phyloP scores from a whole-genome alignment of 2,113 vertebrate genomes.

The Lipophrys pholis region DNA sequence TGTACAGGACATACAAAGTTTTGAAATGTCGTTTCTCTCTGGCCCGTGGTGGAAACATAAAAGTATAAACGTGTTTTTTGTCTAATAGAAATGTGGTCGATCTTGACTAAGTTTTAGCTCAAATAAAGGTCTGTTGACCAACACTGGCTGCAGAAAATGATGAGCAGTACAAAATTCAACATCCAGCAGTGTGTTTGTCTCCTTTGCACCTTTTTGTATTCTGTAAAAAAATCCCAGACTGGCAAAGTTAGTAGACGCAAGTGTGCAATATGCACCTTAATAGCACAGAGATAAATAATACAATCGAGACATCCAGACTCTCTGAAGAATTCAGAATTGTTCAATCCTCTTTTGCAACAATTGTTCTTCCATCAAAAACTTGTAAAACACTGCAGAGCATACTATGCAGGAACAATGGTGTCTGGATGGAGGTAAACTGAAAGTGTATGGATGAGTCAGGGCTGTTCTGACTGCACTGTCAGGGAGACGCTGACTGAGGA shows the following conservation, averaged over 20 bases:
- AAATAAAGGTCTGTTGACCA: no score
- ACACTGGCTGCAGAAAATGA: neutral
- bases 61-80: no score
- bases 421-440: neutral
- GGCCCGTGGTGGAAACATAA: no score
- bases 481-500: slow-evolving; percentile 74
- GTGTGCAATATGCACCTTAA: slow-evolving; percentile 8
- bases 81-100: no score
- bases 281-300: neutral
- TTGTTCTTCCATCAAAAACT: neutral
- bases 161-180: slow-evolving; percentile 8
- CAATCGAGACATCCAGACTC: neutral
- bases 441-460: neutral
- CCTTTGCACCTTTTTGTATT: slow-evolving; percentile 4
- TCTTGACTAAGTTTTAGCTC: no score
- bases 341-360: neutral
- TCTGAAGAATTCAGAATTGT: neutral
- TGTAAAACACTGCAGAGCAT: neutral
- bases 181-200: slow-evolving; percentile 1
- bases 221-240: neutral
- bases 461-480: slow-evolving; percentile 39
- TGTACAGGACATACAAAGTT: no score
- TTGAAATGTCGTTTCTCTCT: no score
- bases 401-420: neutral
- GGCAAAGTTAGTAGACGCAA: slow-evolving; percentile 10